Evolutionary conservation across 2,888 invertebrate species (phyloP), one percentile per base, ranked within the genome.

Genomic region (Ornithoptera priamus): DNA sequence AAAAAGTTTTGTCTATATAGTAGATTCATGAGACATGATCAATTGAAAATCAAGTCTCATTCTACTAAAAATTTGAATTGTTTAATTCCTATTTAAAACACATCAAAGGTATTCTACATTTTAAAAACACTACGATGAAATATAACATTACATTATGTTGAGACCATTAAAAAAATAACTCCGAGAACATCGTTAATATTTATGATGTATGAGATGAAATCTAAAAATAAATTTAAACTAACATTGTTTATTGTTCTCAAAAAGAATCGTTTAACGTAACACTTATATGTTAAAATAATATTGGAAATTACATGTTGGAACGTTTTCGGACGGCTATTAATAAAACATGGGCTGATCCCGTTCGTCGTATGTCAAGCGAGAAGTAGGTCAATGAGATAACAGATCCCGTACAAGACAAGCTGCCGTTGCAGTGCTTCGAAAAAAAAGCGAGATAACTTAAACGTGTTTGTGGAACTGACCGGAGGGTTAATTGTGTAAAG

Each of bases 311-410:
- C 62, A 2, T 53, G n/a, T 5, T 36, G 57, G 57, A n/a, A 57
- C 24, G 62, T 46, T 65, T 62, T 46, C 62, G 60, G 46, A 30
- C 50, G 50, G 66, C 56, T 56, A 66, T 70, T 50, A 50, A 62
- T 62, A 70, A 66, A 61, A 70, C 66, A 66, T 58, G 62, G 62
- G 58, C 53, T 62, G 65, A 66, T 70, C 69, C 69, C 69, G 69
- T 66, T 66, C 62, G 58, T 66, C 66, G 69, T 62, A 66, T 66
- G 65, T 70, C 66, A 70, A 50, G 69, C 69, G 69, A 22, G 58
- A 70, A 62, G 69, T 70, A 46, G 69, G 69, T 62, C 69, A 66
- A 70, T 58, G 62, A 70, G 65, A 66, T 70, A 66, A 62, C 66
- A 70, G 62, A 70, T 70, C 66, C 69, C 69, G 59, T 66, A 66